phyloP scores from a whole-genome alignment of 2,888 invertebrate species.

The Acrocera orbiculus region DNA sequence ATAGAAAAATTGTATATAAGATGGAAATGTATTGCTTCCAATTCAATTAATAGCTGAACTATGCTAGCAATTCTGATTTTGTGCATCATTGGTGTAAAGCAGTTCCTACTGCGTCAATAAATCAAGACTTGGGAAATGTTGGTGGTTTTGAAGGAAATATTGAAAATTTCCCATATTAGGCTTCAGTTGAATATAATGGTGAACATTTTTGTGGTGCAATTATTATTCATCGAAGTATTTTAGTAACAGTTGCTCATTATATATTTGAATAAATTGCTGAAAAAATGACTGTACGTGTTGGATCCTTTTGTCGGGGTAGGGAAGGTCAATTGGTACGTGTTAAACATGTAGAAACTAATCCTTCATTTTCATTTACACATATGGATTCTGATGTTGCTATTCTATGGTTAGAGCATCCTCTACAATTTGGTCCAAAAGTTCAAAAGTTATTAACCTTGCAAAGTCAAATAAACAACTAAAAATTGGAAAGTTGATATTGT shows the following conservation, averaged over 20 bases:
- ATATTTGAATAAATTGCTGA: constrained; percentile 1
- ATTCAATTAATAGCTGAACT: too few species aligned
- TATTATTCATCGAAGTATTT: constrained; percentile 15
- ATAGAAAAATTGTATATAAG: too few species aligned
- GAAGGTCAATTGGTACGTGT: constrained; percentile 1
- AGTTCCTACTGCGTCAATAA: too few species aligned
- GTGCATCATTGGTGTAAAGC: too few species aligned
- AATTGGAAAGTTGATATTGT: too few species aligned
- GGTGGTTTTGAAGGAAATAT: constrained; percentile 16
- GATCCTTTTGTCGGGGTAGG: constrained; percentile 1
- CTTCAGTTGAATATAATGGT: constrained; percentile 13
- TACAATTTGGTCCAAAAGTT: constrained; percentile 25
- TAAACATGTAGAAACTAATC: constrained; percentile 3
- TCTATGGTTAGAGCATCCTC: constrained; percentile 30
- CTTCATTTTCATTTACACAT: background rate
- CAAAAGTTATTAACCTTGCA: constrained; percentile 20
- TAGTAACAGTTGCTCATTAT: constrained; percentile 17
- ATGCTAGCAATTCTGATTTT: too few species aligned
- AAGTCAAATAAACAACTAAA: background rate
- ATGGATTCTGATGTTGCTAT: constrained; percentile 37
- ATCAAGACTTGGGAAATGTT: constrained; percentile 15
- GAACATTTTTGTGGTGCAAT: constrained; percentile 13
- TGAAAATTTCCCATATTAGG: constrained; percentile 19
- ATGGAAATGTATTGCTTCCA: too few species aligned
- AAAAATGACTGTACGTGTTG: constrained; percentile 6